Base-by-base conservation (phyloP, 30 jellyfish, hydroid and myxozoan genomes). In the Aurelia aurita region DNA sequence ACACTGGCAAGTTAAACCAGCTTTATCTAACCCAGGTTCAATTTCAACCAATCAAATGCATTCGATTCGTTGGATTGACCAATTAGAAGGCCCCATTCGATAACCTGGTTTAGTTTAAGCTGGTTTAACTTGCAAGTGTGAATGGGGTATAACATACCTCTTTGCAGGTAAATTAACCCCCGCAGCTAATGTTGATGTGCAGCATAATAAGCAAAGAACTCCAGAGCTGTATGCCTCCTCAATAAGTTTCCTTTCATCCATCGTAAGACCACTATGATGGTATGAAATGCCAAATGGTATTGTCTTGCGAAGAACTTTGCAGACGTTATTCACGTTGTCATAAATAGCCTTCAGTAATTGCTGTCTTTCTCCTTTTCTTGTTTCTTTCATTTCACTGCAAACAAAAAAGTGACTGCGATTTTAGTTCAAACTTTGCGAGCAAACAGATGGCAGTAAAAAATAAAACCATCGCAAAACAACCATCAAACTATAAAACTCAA, bases 81-180 rank as follows among this genome's bases (percentile, higher is more conserved):
- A n/a, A n/a, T n/a, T n/a, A n/a, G n/a, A n/a, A n/a, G n/a, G n/a
- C n/a, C n/a, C n/a, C n/a, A n/a, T n/a, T n/a, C n/a, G n/a, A n/a
- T n/a, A n/a, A n/a, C n/a, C n/a, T n/a, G n/a, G n/a, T n/a, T n/a
- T n/a, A n/a, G n/a, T n/a, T n/a, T n/a, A n/a, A n/a, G n/a, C n/a
- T n/a, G n/a, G n/a, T n/a, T n/a, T n/a, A n/a, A n/a, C n/a, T n/a
- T n/a, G n/a, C n/a, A n/a, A n/a, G n/a, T n/a, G n/a, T n/a, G n/a
- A n/a, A 35, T 20, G 29, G 12, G 58, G n/a, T n/a, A n/a, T n/a
- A 78, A 27, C 7, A 18, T 54, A 92, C 98, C 98, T 81, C 80
- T 79, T 89, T 5, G 99, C 99, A 6, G 99, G 99, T n/a, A 95
- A 68, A 80, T 95, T 95, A 32, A 95, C 99, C 35, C 99, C 99